phyloP scores from a whole-genome alignment of 1,140 invertebrate genomes.

The Watersipora subatra region DNA sequence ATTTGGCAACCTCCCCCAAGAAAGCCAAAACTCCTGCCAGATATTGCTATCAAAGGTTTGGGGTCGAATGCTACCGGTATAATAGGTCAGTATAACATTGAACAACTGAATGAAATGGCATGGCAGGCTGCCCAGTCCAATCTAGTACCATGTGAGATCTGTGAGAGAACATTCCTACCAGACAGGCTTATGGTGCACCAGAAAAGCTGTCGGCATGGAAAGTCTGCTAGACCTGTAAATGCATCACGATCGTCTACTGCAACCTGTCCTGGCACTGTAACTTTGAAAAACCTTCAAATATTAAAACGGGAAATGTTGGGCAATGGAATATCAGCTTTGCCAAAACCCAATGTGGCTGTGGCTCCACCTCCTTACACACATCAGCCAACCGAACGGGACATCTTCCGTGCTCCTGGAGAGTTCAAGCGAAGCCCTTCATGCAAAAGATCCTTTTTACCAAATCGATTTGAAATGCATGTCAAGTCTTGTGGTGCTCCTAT shows the following conservation, averaged over 20 bases:
- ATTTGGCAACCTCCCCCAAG: conserved; percentile 48
- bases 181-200: conserved; percentile 44
- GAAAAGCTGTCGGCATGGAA: conserved; percentile 23
- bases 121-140: conserved; percentile 25
- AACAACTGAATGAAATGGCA: conserved; percentile 8
- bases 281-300: neutral
- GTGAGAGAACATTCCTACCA: conserved; percentile 54
- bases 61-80: neutral
- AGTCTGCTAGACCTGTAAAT: neutral
- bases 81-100: neutral
- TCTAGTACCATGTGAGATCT: conserved; percentile 51
- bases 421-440: neutral
- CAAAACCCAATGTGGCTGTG: too few species aligned
- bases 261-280: neutral
- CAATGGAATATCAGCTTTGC: too few species aligned
- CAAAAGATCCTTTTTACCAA: neutral
- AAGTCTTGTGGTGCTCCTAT: neutral
- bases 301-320: neutral
- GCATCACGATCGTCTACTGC: neutral
- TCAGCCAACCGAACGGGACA: neutral
- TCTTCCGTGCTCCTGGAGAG: neutral
- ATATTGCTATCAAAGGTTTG: neutral
- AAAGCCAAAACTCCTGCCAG: conserved; percentile 48
- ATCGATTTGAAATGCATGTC: neutral
- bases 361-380: neutral